These are phyloP conservation scores for Eunapius fragilis DNA, from an alignment of 37 sponge, comb jelly and placozoan genomes.

Conservation along the genomic window DNA sequence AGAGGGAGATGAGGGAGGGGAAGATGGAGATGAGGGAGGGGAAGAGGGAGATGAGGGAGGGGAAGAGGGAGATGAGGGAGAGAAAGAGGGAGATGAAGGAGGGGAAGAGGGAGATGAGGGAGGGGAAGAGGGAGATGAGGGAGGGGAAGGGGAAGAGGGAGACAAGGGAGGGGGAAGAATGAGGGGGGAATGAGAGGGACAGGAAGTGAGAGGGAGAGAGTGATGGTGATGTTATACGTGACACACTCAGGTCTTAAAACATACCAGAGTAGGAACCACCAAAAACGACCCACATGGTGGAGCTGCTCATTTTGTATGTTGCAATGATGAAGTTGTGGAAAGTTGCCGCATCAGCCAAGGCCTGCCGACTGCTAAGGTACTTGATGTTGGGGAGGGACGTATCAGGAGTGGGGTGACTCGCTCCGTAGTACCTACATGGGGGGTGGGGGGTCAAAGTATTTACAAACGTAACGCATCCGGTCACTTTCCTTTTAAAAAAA, in stretches of 20 bases:
- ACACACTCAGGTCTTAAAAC: not conserved
- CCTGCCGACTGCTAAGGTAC: conserved; percentile 86
- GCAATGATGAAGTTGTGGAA: conserved; percentile 44
- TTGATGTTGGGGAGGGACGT: conserved; percentile 35
- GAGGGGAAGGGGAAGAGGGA: no score
- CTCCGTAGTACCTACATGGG: conserved; percentile 86
- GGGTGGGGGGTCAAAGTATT: no score
- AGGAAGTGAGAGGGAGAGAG: not conserved
- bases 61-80: no score
- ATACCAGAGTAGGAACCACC: conserved; percentile 86
- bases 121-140: no score
- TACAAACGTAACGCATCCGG: not conserved
- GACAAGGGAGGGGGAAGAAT: no score
- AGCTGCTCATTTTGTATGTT: conserved; percentile 51
- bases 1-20: no score
- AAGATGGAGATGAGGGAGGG: no score
- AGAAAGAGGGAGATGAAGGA: no score
- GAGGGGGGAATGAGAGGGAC: no score
- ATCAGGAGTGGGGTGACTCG: conserved; percentile 80
- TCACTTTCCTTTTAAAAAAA: not conserved
- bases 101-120: no score
- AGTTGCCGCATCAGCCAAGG: conserved; percentile 77
- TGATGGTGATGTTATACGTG: no score
- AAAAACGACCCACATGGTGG: conserved; percentile 78
- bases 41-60: not conserved